These are phyloP conservation scores for Drosophila bocki DNA, from an alignment of 1,140 invertebrate genomes.

Conservation along the genomic window DNA sequence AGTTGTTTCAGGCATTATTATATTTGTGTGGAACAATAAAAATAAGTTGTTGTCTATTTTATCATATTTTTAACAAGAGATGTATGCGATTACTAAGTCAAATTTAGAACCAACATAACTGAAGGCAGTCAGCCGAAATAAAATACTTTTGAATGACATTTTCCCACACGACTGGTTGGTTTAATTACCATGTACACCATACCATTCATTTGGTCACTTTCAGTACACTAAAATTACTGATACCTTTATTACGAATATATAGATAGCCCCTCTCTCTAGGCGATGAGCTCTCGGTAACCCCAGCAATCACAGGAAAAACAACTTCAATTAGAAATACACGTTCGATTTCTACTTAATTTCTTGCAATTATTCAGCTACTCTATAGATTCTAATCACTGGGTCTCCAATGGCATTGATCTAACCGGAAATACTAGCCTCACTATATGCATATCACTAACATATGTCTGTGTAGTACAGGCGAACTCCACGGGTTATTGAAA, in stretches of 20 bases:
- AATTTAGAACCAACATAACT: constrained; percentile 17
- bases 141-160: constrained; percentile 26
- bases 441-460: constrained; percentile 14
- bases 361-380: constrained; percentile 73
- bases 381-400: constrained; percentile 70
- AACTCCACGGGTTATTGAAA: constrained; percentile 1
- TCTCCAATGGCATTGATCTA: constrained; percentile 46
- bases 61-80: background rate
- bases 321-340: constrained; percentile 36
- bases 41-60: constrained; percentile 9
- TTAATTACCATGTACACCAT: constrained; percentile 58
- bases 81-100: constrained; percentile 3
- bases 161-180: constrained; percentile 61
- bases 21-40: no score
- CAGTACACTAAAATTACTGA: constrained; percentile 47
- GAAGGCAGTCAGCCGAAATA: constrained; percentile 21
- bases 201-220: constrained; percentile 21
- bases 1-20: no score
- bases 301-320: constrained; percentile 15
- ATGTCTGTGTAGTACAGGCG: background rate
- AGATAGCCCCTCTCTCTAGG: constrained; percentile 2
- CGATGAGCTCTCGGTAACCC: constrained; percentile 33
- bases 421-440: constrained; percentile 70
- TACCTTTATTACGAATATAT: constrained; percentile 12
- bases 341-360: constrained; percentile 67